Evolutionary conservation across 2,113 vertebrate species (phyloP), one percentile per base, ranked within the genome.

Genomic region (Rhinichthys klamathensis): DNA sequence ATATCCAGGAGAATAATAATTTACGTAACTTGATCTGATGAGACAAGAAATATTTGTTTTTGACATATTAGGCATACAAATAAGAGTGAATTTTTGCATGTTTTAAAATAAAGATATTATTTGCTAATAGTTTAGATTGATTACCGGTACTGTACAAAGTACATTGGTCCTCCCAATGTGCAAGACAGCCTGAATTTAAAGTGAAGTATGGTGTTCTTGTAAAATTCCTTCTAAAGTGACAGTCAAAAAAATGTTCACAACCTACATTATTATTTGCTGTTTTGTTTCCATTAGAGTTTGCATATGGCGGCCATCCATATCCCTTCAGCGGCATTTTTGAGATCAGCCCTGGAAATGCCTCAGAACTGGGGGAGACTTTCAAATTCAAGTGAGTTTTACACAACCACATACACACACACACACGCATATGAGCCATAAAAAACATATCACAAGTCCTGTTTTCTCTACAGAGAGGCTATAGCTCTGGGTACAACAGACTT

Each of bases 321-420:
- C 96, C 97, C 73, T 98, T 98, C 93, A 98, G 97, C 89, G 97
- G 97, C 77, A 97, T 98, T 93, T 98, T 98, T 75, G 97, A 98
- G 90, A 98, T 98, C 92, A 98, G 93, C 87, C 97, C 97, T 30
- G 97, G 97, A 77, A 97, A 96, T 49, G 96, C 96, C 0, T 86
- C 94, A 44, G 97, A 98, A 80, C 95, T 98, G 84, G 97, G 97
- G 82, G 97, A 98, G 91, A 98, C 97, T 1, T 98, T 98, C 95
- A 98, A 98, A 92, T 98, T 98, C 94, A 98, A 97, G 97, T 98
- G 93, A 96, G 96, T 61, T 46, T 56, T 46, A 75, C 32, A 72
- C 15, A 56, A 56, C 21, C 54, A 84, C 23, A 70, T 27, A 41
- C 7, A 41, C 9, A 41, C 41, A 41, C 38, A 54, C 25, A 58